phyloP scores from a whole-genome alignment of 2,797 vertebrate genomes.

The Acipenser transmontanus region DNA sequence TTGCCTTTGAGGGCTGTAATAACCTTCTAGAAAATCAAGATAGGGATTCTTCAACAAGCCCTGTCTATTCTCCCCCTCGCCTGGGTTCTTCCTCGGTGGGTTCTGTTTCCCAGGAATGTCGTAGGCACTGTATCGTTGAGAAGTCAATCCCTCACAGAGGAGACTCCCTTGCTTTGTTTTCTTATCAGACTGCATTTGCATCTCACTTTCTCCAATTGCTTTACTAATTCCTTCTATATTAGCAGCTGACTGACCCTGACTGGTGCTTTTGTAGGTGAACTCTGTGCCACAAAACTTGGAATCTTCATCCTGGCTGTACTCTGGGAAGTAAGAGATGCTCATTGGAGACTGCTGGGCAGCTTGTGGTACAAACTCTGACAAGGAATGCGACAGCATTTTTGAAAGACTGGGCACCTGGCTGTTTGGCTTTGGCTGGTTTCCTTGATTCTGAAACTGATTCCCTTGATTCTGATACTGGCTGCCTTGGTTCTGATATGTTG shows the following conservation, averaged over 20 bases:
- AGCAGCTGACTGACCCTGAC: slow-evolving; percentile 42
- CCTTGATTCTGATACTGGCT: slow-evolving; percentile 55
- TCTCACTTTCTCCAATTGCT: slow-evolving; percentile 48
- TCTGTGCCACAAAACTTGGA: slow-evolving; percentile 42
- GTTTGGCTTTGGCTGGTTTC: slow-evolving; percentile 48
- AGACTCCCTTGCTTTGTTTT: slow-evolving; percentile 53
- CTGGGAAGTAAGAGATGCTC: slow-evolving; percentile 45
- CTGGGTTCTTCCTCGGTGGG: slow-evolving; percentile 45
- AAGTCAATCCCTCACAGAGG: slow-evolving; percentile 50
- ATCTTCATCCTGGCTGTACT: slow-evolving; percentile 53
- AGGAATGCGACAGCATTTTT: slow-evolving; percentile 48
- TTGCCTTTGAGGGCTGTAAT: slow-evolving; percentile 49
- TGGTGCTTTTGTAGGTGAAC: slow-evolving; percentile 41
- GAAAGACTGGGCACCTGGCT: slow-evolving; percentile 44
- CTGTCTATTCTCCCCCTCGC: slow-evolving; percentile 52
- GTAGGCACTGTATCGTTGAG: slow-evolving; percentile 45
- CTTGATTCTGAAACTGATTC: slow-evolving; percentile 50
- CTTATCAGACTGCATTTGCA: slow-evolving; percentile 63
- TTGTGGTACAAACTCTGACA: slow-evolving; percentile 51
- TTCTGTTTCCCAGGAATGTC: slow-evolving; percentile 51
- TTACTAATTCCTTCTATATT: slow-evolving; percentile 53
- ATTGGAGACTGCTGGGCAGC: slow-evolving; percentile 51
- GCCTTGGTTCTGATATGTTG: slow-evolving; percentile 43
- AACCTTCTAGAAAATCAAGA: slow-evolving; percentile 50
- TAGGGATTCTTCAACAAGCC: slow-evolving; percentile 51